Base-by-base conservation (phyloP, 2,797 vertebrate genomes). In the Erethizon dorsatum region DNA sequence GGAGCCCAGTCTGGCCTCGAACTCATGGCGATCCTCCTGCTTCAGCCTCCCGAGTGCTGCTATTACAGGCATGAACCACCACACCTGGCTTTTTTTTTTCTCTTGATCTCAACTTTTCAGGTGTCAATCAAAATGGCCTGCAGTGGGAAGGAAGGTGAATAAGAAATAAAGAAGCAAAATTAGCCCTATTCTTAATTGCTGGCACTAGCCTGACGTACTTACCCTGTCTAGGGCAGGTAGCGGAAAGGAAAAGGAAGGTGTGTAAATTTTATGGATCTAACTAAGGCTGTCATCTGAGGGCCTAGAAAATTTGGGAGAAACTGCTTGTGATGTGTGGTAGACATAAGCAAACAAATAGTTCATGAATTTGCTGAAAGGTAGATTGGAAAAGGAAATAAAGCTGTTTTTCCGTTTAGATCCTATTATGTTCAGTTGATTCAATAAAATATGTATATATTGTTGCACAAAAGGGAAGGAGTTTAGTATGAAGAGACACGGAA, bases 371-470 rank as follows among this genome's bases (percentile, higher is more conserved):
- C 63, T 87, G 73, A 56, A 84, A 90, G 7, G 3, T 33, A 47
- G 28, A 80, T 5, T 54, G 52, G 45, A 22, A 80, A 56, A 59
- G 63, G 69, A 18, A 95, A 80, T 61, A 83, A 52, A 84, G 14
- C 5, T 56, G 4, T 33, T 84, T 84, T 56, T 80, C 17, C 83
- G 14, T 13, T 79, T 96, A 5, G 57, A 71, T 33, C 8, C 13
- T 67, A 17, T 50, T 79, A 26, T 87, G 41, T 90, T 24, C 45
- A 83, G 24, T 28, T 77, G n/a, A 37, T 80, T 88, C 52, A 82
- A 71, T 94, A 63, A 57, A 92, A 31, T 77, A 82, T 87, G 50
- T 88, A 69, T 6, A 59, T 56, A 67, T 33, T 92, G 6, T 94
- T 84, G 33, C 88, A 22, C 22, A 59, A 94, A 78, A 4, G 31